Evolutionary conservation across 1,140 invertebrate genomes (phyloP), one percentile per base, ranked within the genome.

Genomic region (Lepidurus couesii): DNA sequence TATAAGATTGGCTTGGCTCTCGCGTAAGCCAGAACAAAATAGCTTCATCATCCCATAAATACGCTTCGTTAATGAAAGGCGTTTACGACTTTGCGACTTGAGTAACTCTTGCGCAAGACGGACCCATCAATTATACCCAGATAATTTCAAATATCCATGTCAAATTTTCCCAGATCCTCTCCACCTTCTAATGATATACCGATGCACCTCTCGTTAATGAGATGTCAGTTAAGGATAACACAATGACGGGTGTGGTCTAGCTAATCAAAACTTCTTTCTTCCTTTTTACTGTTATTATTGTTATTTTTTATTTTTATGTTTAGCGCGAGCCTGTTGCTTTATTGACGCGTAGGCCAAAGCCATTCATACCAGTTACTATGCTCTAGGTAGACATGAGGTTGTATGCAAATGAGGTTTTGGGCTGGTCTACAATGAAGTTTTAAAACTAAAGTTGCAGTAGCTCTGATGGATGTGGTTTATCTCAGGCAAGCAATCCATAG

Each of bases 1-100:
- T 65, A 65, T 65, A n/a, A 65, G 53, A 65, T 65, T 65, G 53
- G 53, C 21, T 65, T 65, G 16, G 53, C 21, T 65, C 16, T 65
- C 4, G 9, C 53, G 16, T 65, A 13, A 21, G 53, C 16, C 53
- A 65, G 21, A 21, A 65, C 16, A 65, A 65, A 65, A 65, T 65
- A 21, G 53, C 53, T 65, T 65, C 16, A 65, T 65, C 53, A 65
- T 65, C 16, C 53, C 53, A 21, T 65, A 65, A 21, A 65, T 65
- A 65, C 53, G 53, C 53, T 65, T 65, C 13, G 6, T 65, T 65
- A 65, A 65, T 65, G 53, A 65, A 65, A 65, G 53, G 53, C 53
- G 53, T 65, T 65, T 65, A 65, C 21, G 53, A 21, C 53, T 65
- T 9, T 7, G 21, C 16, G 21, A 65, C 16, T n/a, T 65, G 53